Base-by-base conservation (phyloP, 2,888 invertebrate species). In the Gymnosoma rotundatum region DNA sequence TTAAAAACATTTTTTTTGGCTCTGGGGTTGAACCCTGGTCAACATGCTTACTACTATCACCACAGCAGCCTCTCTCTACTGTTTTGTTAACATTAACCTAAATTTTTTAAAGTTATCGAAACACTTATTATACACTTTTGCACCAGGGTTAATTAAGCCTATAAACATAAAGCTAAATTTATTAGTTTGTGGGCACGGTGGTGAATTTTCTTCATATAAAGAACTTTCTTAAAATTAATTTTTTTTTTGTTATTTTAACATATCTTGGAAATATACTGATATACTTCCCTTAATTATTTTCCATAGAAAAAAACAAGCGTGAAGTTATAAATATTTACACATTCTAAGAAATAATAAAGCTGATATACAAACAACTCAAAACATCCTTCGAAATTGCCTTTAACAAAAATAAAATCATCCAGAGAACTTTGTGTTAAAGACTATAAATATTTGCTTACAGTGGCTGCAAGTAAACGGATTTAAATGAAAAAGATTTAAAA, bases 161-260 rank as follows among this genome's bases (percentile, higher is more conserved):
- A 1, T 48, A 45, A 45, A 12, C 45, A 14, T 32, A 32, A 32
- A 32, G 4, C 5, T 48, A 32, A 32, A 32, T 0, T 32, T 16
- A n/a, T 16, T 3, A n/a, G 7, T 48, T 48, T 16, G n/a, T n/a
- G 0, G 45, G 5, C 45, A 14, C n/a, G 45, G 12, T 10, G 1
- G 10, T 10, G 7, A 12, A 12, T 42, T 8, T 42, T 2, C 2
- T 48, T 48, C 6, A 48, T 14, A n/a, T 5, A 48, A 48, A 16
- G 16, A 48, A 42, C 12, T 42, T 60, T 50, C 18, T 16, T 36
- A 14, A 67, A 80, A 67, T 60, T 67, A 73, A 61, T 67, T 79
- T 61, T 7, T 32, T 32, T 32, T 7, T 32, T 0, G 4, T 5
- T 5, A 67, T 67, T 18, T 73, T 73, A 56, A 48, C 9, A 5